Conservation (phyloP, 1,140 invertebrate genomes). For the Drosophila kanapiae region DNA sequence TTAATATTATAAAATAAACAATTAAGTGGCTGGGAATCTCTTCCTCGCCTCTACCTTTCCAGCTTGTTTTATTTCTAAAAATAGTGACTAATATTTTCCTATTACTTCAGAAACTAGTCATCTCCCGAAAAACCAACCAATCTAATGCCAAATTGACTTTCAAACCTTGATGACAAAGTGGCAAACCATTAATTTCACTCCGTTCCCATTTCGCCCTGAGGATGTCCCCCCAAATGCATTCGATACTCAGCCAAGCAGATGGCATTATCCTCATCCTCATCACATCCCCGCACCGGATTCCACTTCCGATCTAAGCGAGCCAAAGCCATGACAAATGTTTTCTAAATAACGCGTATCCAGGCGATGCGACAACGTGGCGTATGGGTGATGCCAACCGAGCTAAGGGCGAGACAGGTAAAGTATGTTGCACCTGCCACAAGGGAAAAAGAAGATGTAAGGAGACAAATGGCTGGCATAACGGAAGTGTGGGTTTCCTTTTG, state of each 20-base stretch:
- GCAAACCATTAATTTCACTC: constrained; percentile 21
- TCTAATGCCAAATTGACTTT: constrained; percentile 22
- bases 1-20: neutral
- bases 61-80: neutral
- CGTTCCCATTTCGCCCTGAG: neutral
- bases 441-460: constrained; percentile 3
- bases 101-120: neutral
- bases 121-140: neutral
- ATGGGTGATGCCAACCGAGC: constrained; percentile 29
- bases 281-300: neutral
- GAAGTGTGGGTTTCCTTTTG: constrained; percentile 9
- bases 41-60: neutral
- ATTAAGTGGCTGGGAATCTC: too few relatives aligned
- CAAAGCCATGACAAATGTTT: constrained; percentile 77
- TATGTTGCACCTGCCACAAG: constrained; percentile 50
- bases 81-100: neutral
- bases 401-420: constrained; percentile 66
- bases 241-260: constrained; percentile 30
- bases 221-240: constrained; percentile 17
- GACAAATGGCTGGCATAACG: constrained; percentile 15
- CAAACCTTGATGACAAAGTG: constrained; percentile 30
- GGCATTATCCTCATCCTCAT: constrained; percentile 14
- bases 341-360: constrained; percentile 71
- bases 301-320: constrained; percentile 40
- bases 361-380: constrained; percentile 56